A percentile compares a stretch with the other conserved stretches of the same genome.
phyloP scores from a whole-genome alignment of 2,797 vertebrate species.

The Thripadectes ignobilis region DNA sequence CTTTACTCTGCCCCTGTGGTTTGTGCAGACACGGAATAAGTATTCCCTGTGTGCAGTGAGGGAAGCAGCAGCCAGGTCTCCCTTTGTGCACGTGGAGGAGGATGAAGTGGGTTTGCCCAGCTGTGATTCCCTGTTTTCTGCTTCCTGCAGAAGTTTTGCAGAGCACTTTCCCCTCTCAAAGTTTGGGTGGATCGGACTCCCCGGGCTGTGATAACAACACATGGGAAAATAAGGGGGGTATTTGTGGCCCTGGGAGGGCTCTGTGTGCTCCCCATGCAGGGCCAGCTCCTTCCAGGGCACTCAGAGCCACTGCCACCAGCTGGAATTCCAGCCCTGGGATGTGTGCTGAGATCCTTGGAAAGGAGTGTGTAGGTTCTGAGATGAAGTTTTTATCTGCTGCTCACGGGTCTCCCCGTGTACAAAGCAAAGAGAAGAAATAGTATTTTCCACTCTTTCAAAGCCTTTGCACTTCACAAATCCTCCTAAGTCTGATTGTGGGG shows the following conservation, averaged over 20 bases:
- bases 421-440: neutral
- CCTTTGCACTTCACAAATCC: neutral
- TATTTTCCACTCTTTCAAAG: neutral
- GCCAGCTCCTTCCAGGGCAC: neutral
- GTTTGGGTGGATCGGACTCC: neutral
- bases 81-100: neutral
- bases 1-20: neutral
- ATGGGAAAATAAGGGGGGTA: neutral
- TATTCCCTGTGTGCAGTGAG: neutral
- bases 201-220: neutral
- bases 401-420: neutral
- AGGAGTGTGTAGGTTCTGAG: neutral
- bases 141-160: neutral
- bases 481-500: neutral
- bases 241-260: neutral
- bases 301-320: neutral
- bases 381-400: neutral
- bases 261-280: neutral
- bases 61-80: neutral
- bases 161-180: neutral
- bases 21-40: neutral
- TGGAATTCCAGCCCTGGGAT: neutral
- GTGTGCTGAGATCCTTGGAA: neutral
- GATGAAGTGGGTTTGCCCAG: neutral
- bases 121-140: neutral